Evolutionary conservation across 1,140 invertebrate species (phyloP).

Genomic region (Neodiprion fabricii): DNA sequence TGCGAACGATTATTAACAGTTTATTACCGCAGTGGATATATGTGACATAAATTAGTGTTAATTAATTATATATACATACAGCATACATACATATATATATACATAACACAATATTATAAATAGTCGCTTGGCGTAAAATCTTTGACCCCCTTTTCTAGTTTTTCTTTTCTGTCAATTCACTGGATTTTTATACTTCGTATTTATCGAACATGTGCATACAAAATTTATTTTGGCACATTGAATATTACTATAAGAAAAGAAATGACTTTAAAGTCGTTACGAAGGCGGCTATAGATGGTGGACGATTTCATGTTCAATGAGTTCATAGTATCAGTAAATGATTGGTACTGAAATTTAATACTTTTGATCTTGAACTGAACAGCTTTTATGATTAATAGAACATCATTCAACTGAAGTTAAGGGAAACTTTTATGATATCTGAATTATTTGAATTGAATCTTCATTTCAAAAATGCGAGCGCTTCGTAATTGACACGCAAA

Average conservation of each 20-base stretch:
- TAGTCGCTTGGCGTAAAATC: no score
- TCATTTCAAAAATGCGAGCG: no score
- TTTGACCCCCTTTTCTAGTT: no score
- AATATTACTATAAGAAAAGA: not conserved
- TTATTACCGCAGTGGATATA: conserved; percentile 18
- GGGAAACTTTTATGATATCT: no score
- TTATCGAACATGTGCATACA: not conserved
- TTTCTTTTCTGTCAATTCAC: not conserved
- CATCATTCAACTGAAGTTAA: not conserved
- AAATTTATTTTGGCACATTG: not conserved
- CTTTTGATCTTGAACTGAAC: not conserved
- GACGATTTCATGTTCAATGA: not conserved
- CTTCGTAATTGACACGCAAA: no score
- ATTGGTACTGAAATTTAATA: not conserved
- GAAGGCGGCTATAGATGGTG: not conserved
- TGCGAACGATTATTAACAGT: not conserved
- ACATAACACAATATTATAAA: not conserved
- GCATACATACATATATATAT: conserved; percentile 33
- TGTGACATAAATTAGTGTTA: conserved; percentile 12
- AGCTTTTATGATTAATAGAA: not conserved
- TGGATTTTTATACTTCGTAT: not conserved
- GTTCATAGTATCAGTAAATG: not conserved
- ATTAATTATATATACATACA: conserved; percentile 34
- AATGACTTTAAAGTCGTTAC: not conserved
- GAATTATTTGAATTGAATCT: no score